A percentile compares a stretch with the other conserved stretches of the same genome.
Evolutionary conservation across 2,797 vertebrate species (phyloP).

Genomic region (Cyclura pinguis): DNA sequence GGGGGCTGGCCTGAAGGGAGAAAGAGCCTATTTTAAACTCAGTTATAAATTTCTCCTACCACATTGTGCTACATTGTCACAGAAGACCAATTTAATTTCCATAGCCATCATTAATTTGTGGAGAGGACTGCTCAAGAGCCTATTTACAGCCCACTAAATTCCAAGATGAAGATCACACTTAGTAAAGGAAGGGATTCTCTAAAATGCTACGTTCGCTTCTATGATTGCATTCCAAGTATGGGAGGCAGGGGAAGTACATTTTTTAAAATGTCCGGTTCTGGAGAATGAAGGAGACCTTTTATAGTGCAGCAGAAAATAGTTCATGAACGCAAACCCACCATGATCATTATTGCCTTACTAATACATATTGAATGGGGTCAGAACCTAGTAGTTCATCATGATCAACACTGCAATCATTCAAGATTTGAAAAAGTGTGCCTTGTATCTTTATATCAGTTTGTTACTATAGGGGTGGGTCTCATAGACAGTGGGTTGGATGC

Average conservation of each 20-base stretch:
- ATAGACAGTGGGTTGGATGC: neutral
- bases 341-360: neutral
- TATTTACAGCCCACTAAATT: constrained; percentile 69
- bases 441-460: neutral
- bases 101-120: constrained; percentile 68
- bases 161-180: constrained; percentile 57
- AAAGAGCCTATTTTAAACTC: constrained; percentile 67
- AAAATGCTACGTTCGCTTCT: constrained; percentile 71
- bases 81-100: constrained; percentile 68
- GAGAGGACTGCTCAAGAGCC: constrained; percentile 70
- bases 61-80: constrained; percentile 54
- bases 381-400: neutral
- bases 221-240: constrained; percentile 56
- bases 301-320: neutral
- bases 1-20: constrained; percentile 33
- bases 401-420: neutral
- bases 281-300: neutral
- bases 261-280: constrained; percentile 14
- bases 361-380: neutral
- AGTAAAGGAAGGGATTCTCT: constrained; percentile 61
- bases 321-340: neutral
- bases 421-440: no score
- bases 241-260: constrained; percentile 43
- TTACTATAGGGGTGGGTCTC: neutral
- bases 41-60: constrained; percentile 50